Evolutionary conservation across 2,797 vertebrate species (phyloP), one percentile per base, ranked within the genome.

Genomic region (Rhyacichthys aspro): DNA sequence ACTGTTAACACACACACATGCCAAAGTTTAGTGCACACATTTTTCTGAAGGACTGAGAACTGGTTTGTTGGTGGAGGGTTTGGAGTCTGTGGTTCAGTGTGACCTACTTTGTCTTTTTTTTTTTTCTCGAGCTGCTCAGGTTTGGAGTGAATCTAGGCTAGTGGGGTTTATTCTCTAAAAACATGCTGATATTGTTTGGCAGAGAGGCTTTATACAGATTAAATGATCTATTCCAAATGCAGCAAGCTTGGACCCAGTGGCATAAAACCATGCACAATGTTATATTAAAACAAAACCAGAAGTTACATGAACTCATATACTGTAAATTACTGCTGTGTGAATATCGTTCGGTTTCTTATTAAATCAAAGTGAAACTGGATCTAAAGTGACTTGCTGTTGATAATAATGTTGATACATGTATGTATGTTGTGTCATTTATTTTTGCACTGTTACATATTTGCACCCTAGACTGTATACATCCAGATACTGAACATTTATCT

Each of bases 11-110:
- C n/a, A 44, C 43, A 45, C 9, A 39, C 8, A 34, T 48, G 43
- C 75, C 58, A 78, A 19, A 67, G 58, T 76, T 81, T 75, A 83
- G 75, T 60, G 64, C 67, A 28, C 23, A 28, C 23, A 5, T 6
- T 28, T 28, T 28, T 28, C 23, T 28, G 3, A 28, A 28, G 23
- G 23, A 28, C 23, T 28, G 23, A 28, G 23, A 28, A 28, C 23
- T 28, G 23, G 23, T 28, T 28, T 28, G 23, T 28, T 28, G 18
- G 37, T 18, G 23, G 23, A 45, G 63, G 28, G 44, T 34, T 36
- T 54, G 34, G 34, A 16, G 39, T 12, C 55, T 60, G 57, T 45
- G 9, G 17, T 37, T 64, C 42, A 42, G 45, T 49, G 42, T 56
- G 50, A 55, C 46, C 37, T 39, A 7, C 33, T 9, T 42, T 23